phyloP scores from a whole-genome alignment of 2,888 invertebrate species.

The Drosophila austrosaltans region DNA sequence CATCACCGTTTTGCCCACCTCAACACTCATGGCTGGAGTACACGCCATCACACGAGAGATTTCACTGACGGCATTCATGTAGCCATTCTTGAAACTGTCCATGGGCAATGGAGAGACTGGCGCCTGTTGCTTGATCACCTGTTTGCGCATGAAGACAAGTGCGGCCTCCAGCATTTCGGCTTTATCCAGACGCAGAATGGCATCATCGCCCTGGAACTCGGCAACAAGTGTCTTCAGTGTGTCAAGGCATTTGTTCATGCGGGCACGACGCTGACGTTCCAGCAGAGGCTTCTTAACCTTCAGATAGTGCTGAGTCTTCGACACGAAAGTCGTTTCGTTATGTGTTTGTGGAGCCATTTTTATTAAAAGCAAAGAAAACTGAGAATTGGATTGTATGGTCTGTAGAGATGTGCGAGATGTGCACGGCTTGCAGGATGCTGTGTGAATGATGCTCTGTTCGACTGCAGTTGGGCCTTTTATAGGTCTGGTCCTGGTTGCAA shows the following conservation, averaged over 20 bases:
- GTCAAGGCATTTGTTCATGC: constrained; percentile 95
- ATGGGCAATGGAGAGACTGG: constrained; percentile 81
- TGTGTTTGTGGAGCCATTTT: constrained; percentile 67
- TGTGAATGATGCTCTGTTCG: constrained; percentile 68
- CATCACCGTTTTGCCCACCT: constrained; percentile 93
- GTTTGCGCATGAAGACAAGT: constrained; percentile 90
- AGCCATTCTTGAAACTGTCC: constrained; percentile 93
- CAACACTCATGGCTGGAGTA: constrained; percentile 92
- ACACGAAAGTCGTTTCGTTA: constrained; percentile 83
- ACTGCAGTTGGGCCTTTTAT: constrained; percentile 64
- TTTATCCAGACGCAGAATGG: constrained; percentile 94
- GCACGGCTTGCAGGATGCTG: constrained; percentile 68
- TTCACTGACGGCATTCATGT: constrained; percentile 94
- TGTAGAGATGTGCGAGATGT: constrained; percentile 46
- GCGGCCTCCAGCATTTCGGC: constrained; percentile 95
- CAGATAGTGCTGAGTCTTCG: constrained; percentile 94
- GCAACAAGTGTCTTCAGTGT: constrained; percentile 95
- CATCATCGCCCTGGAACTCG: constrained; percentile 90
- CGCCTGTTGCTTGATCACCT: constrained; percentile 85
- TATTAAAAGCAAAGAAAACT: not conserved
- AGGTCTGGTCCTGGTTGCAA: constrained; percentile 48
- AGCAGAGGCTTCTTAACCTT: constrained; percentile 97
- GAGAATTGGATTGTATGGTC: not conserved
- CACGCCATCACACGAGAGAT: constrained; percentile 93
- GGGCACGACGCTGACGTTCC: constrained; percentile 93